Evolutionary conservation across 2,113 vertebrate genomes (phyloP).

Genomic region (Alces alces): DNA sequence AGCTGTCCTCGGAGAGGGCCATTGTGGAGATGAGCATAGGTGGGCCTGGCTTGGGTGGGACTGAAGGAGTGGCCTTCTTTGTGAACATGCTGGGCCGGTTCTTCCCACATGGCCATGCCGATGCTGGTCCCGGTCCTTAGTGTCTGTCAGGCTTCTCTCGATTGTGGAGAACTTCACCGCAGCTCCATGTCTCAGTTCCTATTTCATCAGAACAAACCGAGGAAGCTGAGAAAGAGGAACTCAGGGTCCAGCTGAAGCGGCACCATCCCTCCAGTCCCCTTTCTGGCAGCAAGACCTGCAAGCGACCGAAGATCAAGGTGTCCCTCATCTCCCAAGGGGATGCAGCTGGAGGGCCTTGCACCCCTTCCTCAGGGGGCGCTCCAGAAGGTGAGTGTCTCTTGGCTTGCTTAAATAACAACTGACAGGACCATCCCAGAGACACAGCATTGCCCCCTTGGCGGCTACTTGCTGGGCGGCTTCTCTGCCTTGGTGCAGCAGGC

Average conservation of each 20-base stretch:
- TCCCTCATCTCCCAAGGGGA: constrained; percentile 95
- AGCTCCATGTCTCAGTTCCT: constrained; percentile 82
- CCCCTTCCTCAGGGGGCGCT: constrained; percentile 61
- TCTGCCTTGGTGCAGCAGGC: background rate
- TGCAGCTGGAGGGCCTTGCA: constrained; percentile 75
- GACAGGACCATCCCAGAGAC: background rate
- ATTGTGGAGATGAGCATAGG: background rate
- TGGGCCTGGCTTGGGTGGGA: background rate
- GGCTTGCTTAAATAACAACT: background rate
- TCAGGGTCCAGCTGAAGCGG: constrained; percentile 87
- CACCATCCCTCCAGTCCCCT: constrained; percentile 89
- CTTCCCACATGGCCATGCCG: background rate
- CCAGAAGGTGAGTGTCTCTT: constrained; percentile 86
- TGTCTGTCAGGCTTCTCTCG: background rate
- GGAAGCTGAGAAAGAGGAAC: constrained; percentile 87
- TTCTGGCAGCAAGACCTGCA: constrained; percentile 86
- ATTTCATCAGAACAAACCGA: constrained; percentile 89
- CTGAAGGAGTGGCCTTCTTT: background rate
- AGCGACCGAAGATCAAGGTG: constrained; percentile 97
- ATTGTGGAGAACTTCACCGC: background rate
- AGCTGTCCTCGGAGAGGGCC: background rate
- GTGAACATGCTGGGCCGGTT: background rate
- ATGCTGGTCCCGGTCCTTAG: background rate
- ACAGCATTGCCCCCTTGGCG: too few species aligned
- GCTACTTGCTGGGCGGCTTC: background rate